These are phyloP conservation scores for Hoplostethus atlanticus DNA, from an alignment of 2,797 vertebrate species.

Conservation along the genomic window DNA sequence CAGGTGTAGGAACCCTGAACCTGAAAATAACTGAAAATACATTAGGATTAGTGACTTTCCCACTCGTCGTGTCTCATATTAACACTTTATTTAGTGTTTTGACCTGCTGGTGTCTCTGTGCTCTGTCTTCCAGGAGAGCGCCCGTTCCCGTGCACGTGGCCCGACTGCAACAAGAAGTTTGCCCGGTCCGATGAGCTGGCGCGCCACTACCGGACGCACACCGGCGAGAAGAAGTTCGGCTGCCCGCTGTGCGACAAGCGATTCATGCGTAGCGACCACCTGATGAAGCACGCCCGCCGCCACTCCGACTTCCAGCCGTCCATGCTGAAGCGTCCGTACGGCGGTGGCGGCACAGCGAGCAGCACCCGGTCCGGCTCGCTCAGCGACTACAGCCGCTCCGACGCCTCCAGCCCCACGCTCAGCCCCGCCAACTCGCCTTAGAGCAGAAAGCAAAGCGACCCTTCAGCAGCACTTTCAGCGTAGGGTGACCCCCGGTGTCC, in stretches of 20 bases:
- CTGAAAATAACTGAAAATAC: no score
- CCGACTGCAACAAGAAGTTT: slow-evolving; percentile 88
- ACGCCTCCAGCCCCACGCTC: slow-evolving; percentile 84
- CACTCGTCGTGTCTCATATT: no score
- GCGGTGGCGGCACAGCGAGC: slow-evolving; percentile 39
- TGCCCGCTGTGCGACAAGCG: slow-evolving; percentile 89
- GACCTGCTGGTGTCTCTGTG: no score
- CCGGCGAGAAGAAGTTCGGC: slow-evolving; percentile 88
- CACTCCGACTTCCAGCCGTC: slow-evolving; percentile 87
- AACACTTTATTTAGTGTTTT: no score
- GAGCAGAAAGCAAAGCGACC: slow-evolving; percentile 37
- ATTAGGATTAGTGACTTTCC: no score
- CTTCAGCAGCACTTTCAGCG: slow-evolving; percentile 66
- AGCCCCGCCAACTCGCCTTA: slow-evolving; percentile 88
- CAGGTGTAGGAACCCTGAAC: no score
- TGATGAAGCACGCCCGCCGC: slow-evolving; percentile 89
- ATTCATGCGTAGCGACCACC: slow-evolving; percentile 91
- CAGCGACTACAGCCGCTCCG: slow-evolving; percentile 88
- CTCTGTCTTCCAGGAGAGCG: slow-evolving; percentile 79
- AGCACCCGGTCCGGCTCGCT: slow-evolving; percentile 83
- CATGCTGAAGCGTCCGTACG: slow-evolving; percentile 85
- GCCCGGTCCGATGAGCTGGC: slow-evolving; percentile 89
- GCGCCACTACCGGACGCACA: slow-evolving; percentile 89
- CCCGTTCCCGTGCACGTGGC: slow-evolving; percentile 89
- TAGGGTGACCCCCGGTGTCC: neutral